These are phyloP conservation scores for Eurystomus glaucurus DNA, from an alignment of 2,797 vertebrate species.

Conservation along the genomic window DNA sequence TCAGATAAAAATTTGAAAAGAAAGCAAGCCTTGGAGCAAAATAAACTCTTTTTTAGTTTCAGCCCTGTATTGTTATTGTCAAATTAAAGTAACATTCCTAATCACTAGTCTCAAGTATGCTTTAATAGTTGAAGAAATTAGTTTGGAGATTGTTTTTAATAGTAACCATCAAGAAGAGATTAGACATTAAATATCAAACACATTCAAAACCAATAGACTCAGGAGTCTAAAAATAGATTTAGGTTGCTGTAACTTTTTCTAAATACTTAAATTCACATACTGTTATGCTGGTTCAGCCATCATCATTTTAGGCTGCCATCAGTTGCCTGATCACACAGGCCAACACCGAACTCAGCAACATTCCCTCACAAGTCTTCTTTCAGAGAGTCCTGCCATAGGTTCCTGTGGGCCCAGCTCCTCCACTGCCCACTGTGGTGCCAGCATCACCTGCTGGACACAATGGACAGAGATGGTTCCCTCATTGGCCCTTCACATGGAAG, in stretches of 20 bases:
- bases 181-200: background rate
- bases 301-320: no score
- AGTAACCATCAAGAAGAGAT: background rate
- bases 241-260: background rate
- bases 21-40: background rate
- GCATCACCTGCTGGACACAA: no score
- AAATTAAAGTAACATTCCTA: background rate
- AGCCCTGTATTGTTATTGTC: background rate
- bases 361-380: no score
- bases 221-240: background rate
- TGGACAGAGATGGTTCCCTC: no score
- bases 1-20: background rate
- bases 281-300: background rate
- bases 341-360: no score
- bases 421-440: no score
- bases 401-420: no score
- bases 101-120: background rate
- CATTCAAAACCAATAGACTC: background rate
- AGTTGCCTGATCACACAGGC: no score
- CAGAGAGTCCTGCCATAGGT: no score
- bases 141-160: background rate
- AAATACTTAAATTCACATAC: background rate
- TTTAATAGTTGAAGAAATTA: background rate
- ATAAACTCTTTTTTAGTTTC: background rate
- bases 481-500: no score